phyloP scores from a whole-genome alignment of 2,888 invertebrate species.

The Agrilus cyanescens region DNA sequence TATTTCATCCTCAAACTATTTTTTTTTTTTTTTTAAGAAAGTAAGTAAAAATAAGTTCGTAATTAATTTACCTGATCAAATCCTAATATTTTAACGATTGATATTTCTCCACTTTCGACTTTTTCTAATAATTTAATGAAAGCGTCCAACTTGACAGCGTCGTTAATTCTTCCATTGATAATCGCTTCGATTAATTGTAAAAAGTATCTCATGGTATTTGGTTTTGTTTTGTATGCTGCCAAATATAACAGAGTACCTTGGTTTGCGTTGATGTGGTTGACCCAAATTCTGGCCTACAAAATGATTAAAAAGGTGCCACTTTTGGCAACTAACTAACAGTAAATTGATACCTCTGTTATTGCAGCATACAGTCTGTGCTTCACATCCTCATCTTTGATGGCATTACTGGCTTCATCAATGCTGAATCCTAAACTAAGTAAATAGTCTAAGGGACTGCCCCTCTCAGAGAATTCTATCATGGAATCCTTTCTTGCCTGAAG shows the following conservation, averaged over 20 bases:
- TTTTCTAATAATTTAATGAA: slow-evolving; percentile 23
- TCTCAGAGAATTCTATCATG: slow-evolving; percentile 24
- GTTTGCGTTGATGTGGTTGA: slow-evolving; percentile 21
- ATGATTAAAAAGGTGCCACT: no score
- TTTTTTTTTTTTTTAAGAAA: background rate
- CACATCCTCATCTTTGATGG: slow-evolving; percentile 24
- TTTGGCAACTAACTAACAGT: no score
- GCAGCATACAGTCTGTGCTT: slow-evolving; percentile 21
- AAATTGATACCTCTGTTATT: slow-evolving; percentile 20
- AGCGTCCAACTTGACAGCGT: slow-evolving; percentile 24
- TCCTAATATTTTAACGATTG: slow-evolving; percentile 21
- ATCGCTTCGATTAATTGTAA: slow-evolving; percentile 25
- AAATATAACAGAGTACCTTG: slow-evolving; percentile 24
- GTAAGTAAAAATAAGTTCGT: background rate
- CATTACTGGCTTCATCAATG: slow-evolving; percentile 24
- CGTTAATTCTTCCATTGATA: slow-evolving; percentile 23
- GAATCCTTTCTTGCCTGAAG: slow-evolving; percentile 13
- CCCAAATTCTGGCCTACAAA: slow-evolving; percentile 24
- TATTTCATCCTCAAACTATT: slow-evolving; percentile 22
- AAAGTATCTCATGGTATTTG: slow-evolving; percentile 24
- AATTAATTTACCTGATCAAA: slow-evolving; percentile 17
- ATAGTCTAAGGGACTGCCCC: slow-evolving; percentile 22
- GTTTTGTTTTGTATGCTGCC: slow-evolving; percentile 22
- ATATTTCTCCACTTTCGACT: slow-evolving; percentile 22
- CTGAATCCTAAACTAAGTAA: slow-evolving; percentile 23